Percentiles rank a stretch among this genome's conserved stretches.
Evolutionary conservation across 2,888 invertebrate genomes (phyloP).

Genomic region (Leptodirus hochenwartii): DNA sequence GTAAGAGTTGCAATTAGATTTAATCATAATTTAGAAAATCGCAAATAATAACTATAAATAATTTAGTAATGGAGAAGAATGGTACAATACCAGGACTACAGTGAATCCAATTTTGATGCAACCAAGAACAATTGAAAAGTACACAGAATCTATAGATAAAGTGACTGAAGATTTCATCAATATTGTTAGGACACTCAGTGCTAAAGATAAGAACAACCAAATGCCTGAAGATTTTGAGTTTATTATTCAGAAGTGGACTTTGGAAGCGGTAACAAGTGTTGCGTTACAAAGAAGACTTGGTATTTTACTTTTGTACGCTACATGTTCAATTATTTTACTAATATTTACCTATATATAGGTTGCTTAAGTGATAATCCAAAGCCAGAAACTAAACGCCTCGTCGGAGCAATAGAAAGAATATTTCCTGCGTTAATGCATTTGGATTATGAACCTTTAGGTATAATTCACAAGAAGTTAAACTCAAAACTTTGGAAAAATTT

Average conservation of each 20-base stretch:
- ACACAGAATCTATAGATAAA: constrained; percentile 18
- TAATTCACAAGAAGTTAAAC: constrained; percentile 21
- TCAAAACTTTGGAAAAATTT: constrained; percentile 19
- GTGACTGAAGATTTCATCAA: constrained; percentile 19
- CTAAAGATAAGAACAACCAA: constrained; percentile 13
- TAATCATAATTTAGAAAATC: not conserved
- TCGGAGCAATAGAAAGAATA: constrained; percentile 20
- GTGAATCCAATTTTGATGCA: constrained; percentile 35
- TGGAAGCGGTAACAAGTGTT: constrained; percentile 34
- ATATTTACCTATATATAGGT: constrained; percentile 18
- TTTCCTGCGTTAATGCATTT: no score
- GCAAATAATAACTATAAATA: constrained; percentile 5
- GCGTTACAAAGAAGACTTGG: constrained; percentile 24
- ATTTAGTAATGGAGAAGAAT: constrained; percentile 33
- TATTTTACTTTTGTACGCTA: constrained; percentile 9
- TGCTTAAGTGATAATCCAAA: constrained; percentile 21
- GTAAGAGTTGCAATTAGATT: no score
- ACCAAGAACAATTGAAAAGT: constrained; percentile 23
- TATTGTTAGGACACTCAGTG: constrained; percentile 14
- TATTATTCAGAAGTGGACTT: constrained; percentile 41
- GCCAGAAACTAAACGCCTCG: constrained; percentile 26
- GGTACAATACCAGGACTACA: constrained; percentile 32
- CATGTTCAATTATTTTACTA: not conserved
- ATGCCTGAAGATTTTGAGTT: constrained; percentile 27
- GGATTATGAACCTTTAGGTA: no score